Base-by-base conservation (phyloP, 2,888 invertebrate species). In the Hypselothyrea guttata region DNA sequence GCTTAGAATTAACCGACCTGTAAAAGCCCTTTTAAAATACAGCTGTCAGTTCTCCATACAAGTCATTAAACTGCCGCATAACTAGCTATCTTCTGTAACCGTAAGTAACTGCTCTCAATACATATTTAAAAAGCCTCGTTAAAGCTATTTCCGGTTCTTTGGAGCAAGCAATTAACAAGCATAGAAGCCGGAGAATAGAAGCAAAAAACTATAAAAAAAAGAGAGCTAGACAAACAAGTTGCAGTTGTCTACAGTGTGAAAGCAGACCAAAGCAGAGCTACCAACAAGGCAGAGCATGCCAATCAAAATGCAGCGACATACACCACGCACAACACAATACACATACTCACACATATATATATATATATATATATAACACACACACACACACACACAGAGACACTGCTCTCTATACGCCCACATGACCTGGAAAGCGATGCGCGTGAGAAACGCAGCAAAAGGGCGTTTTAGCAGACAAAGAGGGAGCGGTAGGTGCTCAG, bases 401-500 rank as follows among this genome's bases (percentile, higher is more conserved):
- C 5, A 22, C 1, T 13, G 7, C 13, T 13, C 12, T 8, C 22
- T 13, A 33, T 41, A 45, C 34, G 33, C 27, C 5, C 27, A 47
- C 40, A 71, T 65, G 71, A 68, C 66, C 68, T 71, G 71, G 9
- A 65, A 65, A 71, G 47, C 35, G 40, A 65, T 64, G 54, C 42
- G 66, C 59, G 48, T 71, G 68, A 44, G 51, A 71, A 65, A 41
- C 35, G 33, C 71, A 47, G 30, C 53, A 70, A 48, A 52, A 65
- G 44, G 49, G 37, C 55, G 71, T 66, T 66, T 65, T 31, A 71
- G 51, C 30, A 44, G 38, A 11, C 45, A 42, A 16, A 22, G n/a
- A 11, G n/a, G 34, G 18, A n/a, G 37, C 4, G 16, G 8, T n/a
- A 12, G 11, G 5, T 12, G 12, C 15, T n/a, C n/a, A 15, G n/a